These are phyloP conservation scores for Dryococelus australis DNA, from an alignment of 2,888 invertebrate species.

Conservation along the genomic window DNA sequence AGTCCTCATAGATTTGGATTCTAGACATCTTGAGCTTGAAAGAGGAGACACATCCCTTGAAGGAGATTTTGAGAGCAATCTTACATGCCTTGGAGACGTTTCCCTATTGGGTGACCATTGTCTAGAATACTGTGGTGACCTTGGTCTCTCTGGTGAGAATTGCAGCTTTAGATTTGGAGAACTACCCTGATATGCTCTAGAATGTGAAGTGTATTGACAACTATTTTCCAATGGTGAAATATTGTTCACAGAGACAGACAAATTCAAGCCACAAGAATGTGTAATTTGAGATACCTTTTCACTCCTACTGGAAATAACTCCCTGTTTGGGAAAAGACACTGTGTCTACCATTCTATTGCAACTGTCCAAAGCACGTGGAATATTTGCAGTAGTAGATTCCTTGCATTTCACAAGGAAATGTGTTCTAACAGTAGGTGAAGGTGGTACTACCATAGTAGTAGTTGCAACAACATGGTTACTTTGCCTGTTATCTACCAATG, in stretches of 20 bases:
- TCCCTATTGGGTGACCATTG: background rate
- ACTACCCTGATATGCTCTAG: background rate
- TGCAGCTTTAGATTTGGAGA: background rate
- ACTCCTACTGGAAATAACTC: background rate
- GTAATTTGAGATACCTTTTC: background rate
- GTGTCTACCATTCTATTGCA: background rate
- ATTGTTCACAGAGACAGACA: background rate
- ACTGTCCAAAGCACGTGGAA: background rate
- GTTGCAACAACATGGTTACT: background rate
- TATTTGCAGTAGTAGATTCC: background rate
- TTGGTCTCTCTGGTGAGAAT: background rate
- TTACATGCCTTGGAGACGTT: background rate
- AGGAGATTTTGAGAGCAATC: background rate
- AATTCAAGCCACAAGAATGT: background rate
- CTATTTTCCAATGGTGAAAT: background rate
- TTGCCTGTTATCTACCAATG: background rate
- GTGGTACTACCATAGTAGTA: background rate
- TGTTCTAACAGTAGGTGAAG: background rate
- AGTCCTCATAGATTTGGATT: background rate
- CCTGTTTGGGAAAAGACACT: background rate
- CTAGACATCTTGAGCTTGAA: background rate
- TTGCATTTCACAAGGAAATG: background rate
- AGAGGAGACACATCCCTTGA: background rate
- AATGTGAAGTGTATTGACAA: background rate
- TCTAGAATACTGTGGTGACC: background rate